Evolutionary conservation across 2,888 invertebrate genomes (phyloP).

Genomic region (Torymus auratus): DNA sequence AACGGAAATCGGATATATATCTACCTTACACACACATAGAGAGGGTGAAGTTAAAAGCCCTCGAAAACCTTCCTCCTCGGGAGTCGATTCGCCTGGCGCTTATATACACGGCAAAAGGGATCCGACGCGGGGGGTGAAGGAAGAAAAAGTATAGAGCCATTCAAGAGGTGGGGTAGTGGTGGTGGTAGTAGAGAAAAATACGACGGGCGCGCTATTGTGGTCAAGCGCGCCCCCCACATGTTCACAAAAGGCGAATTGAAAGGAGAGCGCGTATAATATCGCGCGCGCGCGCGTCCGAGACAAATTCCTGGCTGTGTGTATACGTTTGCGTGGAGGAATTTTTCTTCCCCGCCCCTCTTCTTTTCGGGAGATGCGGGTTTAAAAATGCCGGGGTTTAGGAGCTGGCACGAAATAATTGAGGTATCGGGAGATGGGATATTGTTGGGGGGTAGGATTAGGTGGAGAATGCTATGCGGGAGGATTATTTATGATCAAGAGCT

Average conservation of each 20-base stretch:
- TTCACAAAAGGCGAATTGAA: slow-evolving; percentile 42
- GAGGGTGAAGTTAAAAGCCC: too few relatives aligned
- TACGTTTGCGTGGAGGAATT: slow-evolving; percentile 59
- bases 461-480: too few relatives aligned
- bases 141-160: slow-evolving; percentile 19
- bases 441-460: too few relatives aligned
- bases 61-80: too few relatives aligned
- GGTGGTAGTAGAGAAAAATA: slow-evolving; percentile 18
- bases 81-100: too few relatives aligned
- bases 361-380: slow-evolving; percentile 15
- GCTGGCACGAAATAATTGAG: background rate
- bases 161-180: background rate
- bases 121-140: too few relatives aligned
- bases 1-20: too few relatives aligned
- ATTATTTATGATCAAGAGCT: too few relatives aligned
- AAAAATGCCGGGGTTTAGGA: background rate
- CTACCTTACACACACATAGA: too few relatives aligned
- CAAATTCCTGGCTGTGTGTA: slow-evolving; percentile 51
- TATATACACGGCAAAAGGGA: too few relatives aligned
- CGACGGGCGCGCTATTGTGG: slow-evolving; percentile 54
- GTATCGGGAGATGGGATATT: background rate
- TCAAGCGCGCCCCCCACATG: slow-evolving; percentile 51
- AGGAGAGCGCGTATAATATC: slow-evolving; percentile 37
- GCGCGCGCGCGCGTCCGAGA: slow-evolving; percentile 38
- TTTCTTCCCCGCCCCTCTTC: slow-evolving; percentile 37